Conservation (phyloP, 2,113 vertebrate genomes). For the Brienomyrus longianalis region DNA sequence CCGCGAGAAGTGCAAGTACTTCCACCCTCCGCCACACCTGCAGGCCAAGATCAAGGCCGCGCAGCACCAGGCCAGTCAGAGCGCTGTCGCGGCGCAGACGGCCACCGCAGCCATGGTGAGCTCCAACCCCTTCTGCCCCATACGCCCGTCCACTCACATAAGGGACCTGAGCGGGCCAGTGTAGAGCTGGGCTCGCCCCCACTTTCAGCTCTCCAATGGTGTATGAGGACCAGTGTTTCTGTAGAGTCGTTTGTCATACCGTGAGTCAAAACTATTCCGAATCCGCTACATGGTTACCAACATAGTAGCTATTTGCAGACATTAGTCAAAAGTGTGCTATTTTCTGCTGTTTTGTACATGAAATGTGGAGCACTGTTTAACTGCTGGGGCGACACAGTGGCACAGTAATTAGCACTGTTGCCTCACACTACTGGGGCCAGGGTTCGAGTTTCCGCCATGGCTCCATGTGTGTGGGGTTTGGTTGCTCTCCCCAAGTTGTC, state of each 20-base stretch:
- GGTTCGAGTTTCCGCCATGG: not conserved
- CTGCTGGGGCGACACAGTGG: slow-evolving; percentile 33
- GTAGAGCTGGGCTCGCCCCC: not conserved
- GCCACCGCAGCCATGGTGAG: slow-evolving; percentile 89
- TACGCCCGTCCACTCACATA: not conserved
- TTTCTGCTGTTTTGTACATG: slow-evolving; percentile 30
- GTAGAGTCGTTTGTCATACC: not conserved
- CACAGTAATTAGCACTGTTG: not conserved
- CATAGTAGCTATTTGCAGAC: not conserved
- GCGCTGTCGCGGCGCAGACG: slow-evolving; percentile 79
- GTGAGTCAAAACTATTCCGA: not conserved
- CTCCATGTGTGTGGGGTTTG: not conserved
- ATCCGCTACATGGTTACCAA: not conserved
- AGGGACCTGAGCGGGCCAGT: not conserved
- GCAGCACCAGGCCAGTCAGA: slow-evolving; percentile 90
- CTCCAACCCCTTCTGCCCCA: not conserved
- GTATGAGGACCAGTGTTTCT: not conserved
- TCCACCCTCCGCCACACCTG: slow-evolving; percentile 97
- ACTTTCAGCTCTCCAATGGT: not conserved
- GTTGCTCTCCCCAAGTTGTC: not conserved
- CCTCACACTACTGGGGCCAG: not conserved
- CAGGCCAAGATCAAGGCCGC: slow-evolving; percentile 97
- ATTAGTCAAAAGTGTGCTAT: not conserved
- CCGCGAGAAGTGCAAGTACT: slow-evolving; percentile 99
- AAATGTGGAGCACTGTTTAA: slow-evolving; percentile 64